Evolutionary conservation across 2,113 vertebrate genomes (phyloP).

Genomic region (Rhea americana): DNA sequence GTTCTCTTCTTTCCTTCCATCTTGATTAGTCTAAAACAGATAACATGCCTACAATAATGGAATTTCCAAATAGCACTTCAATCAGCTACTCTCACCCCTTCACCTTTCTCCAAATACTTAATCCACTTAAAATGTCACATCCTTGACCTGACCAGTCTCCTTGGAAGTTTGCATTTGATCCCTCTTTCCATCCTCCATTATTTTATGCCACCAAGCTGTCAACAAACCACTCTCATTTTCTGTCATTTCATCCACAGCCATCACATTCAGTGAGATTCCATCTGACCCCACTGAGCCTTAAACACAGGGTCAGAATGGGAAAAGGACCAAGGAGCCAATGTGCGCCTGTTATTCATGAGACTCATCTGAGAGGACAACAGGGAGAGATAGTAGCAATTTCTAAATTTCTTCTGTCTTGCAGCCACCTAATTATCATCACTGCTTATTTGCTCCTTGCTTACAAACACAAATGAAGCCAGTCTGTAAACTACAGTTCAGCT

Average conservation of each 20-base stretch:
- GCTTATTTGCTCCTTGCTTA: background rate
- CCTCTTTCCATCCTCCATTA: constrained; percentile 13
- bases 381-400: background rate
- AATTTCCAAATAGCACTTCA: constrained; percentile 51
- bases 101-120: constrained; percentile 13
- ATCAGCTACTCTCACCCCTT: constrained; percentile 37
- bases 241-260: constrained; percentile 2
- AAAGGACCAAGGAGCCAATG: background rate
- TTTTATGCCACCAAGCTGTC: background rate
- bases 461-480: background rate
- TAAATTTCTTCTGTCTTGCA: background rate
- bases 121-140: constrained; percentile 35
- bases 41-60: background rate
- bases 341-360: background rate
- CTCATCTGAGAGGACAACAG: background rate
- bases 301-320: background rate
- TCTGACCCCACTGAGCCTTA: background rate
- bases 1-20: background rate
- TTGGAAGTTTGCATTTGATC: constrained; percentile 25
- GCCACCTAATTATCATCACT: background rate
- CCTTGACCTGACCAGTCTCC: constrained; percentile 28
- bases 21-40: background rate
- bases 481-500: background rate
- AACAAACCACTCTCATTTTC: constrained; percentile 8
- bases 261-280: background rate